phyloP scores from a whole-genome alignment of 2,888 invertebrate genomes.

The Morpho achilles region DNA sequence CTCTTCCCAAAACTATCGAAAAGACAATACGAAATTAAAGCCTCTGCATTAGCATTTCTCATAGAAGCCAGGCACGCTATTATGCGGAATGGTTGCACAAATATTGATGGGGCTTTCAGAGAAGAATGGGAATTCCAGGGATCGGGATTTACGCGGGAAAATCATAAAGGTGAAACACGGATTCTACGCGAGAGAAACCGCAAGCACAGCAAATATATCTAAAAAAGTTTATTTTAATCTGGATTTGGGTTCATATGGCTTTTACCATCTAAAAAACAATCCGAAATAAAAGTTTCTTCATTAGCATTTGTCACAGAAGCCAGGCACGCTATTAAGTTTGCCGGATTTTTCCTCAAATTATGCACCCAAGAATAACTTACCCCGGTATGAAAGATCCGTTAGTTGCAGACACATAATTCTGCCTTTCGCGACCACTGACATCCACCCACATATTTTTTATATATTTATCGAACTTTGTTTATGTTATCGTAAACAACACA shows the following conservation, averaged over 20 bases:
- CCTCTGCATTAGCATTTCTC: slow-evolving; percentile 15
- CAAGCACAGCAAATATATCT: too few relatives aligned
- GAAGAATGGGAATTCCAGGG: too few relatives aligned
- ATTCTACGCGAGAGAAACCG: too few relatives aligned
- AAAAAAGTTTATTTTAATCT: too few relatives aligned
- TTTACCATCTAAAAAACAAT: slow-evolving; percentile 5
- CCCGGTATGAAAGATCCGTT: slow-evolving; percentile 83
- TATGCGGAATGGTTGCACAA: not conserved
- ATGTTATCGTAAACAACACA: slow-evolving; percentile 31
- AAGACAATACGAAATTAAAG: slow-evolving; percentile 11
- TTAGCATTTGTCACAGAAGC: slow-evolving; percentile 18
- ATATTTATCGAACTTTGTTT: slow-evolving; percentile 27
- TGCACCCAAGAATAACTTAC: slow-evolving; percentile 58
- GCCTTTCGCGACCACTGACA: slow-evolving; percentile 79
- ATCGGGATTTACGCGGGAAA: too few relatives aligned
- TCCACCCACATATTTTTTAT: slow-evolving; percentile 78
- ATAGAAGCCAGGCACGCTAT: slow-evolving; percentile 19
- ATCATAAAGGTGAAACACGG: too few relatives aligned
- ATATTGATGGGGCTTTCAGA: too few relatives aligned
- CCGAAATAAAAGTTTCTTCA: slow-evolving; percentile 9
- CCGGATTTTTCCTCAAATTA: slow-evolving; percentile 5
- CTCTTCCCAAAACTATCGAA: not conserved
- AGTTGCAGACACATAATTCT: slow-evolving; percentile 78
- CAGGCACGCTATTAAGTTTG: slow-evolving; percentile 16
- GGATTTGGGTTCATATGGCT: not conserved